Evolutionary conservation across 2,113 vertebrate genomes (phyloP).

Genomic region (Cephalopholis sonnerati): DNA sequence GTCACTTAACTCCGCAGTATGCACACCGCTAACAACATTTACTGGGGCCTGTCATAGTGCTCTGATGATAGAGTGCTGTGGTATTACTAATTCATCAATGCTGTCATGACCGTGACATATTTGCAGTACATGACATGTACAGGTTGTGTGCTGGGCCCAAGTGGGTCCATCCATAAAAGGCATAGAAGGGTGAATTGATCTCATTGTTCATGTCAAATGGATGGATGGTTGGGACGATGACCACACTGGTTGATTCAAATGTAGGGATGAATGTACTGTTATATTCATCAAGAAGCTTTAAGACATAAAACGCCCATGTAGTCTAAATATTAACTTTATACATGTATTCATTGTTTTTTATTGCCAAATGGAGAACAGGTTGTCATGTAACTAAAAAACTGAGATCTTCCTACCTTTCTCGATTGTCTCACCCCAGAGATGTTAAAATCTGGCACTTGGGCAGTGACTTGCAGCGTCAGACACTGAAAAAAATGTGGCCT

Average conservation of each 20-base stretch:
- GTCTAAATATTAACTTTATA: too few relatives aligned
- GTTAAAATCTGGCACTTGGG: too few relatives aligned
- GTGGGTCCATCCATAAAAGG: slow-evolving; percentile 27
- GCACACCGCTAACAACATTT: slow-evolving; percentile 25
- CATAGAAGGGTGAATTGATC: slow-evolving; percentile 41
- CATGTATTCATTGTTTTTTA: too few relatives aligned
- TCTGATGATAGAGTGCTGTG: slow-evolving; percentile 21
- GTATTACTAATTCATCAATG: slow-evolving; percentile 43
- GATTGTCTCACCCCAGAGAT: too few relatives aligned
- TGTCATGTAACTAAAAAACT: too few relatives aligned
- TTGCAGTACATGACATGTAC: slow-evolving; percentile 38
- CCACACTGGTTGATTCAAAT: background rate
- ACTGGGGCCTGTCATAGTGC: slow-evolving; percentile 19
- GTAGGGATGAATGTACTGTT: background rate
- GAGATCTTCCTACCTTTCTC: too few relatives aligned
- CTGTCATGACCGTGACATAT: slow-evolving; percentile 32
- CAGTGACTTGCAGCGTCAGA: too few relatives aligned
- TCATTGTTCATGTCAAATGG: slow-evolving; percentile 28
- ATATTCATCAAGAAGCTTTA: background rate
- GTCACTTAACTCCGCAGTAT: slow-evolving; percentile 51
- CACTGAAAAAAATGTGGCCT: too few relatives aligned
- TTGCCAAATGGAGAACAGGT: too few relatives aligned
- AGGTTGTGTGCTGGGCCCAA: slow-evolving; percentile 16
- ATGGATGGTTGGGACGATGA: slow-evolving; percentile 30
- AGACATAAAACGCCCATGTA: too few relatives aligned